A percentile compares a stretch with the other conserved stretches of the same genome.
These are phyloP conservation scores for Drosophila nigricruria DNA, from an alignment of 2,888 invertebrate genomes.

Conservation along the genomic window DNA sequence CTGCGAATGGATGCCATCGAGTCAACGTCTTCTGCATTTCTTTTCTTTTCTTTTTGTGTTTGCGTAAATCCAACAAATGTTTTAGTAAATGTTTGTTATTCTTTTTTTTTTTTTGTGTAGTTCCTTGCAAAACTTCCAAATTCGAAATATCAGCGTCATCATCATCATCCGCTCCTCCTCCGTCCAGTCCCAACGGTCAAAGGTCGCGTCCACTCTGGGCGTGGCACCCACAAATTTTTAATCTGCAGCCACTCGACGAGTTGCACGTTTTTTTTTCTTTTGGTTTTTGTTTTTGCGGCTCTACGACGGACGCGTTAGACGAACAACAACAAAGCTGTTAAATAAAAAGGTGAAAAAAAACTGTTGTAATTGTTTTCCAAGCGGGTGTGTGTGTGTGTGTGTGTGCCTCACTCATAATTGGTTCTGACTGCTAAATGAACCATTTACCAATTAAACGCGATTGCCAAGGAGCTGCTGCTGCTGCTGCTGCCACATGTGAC, in stretches of 20 bases:
- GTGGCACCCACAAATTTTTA: slow-evolving; percentile 39
- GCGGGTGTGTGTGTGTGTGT: slow-evolving; percentile 30
- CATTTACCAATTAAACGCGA: slow-evolving; percentile 82
- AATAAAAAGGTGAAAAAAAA: slow-evolving; percentile 49
- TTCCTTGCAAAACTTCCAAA: background rate
- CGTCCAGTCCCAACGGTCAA: background rate
- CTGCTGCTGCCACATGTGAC: slow-evolving; percentile 48
- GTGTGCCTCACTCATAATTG: slow-evolving; percentile 62
- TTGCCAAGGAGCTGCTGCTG: slow-evolving; percentile 64
- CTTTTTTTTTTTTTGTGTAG: no score
- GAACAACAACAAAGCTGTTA: slow-evolving; percentile 16
- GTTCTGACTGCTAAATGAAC: slow-evolving; percentile 82
- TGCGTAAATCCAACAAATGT: no score
- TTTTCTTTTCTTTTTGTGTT: no score
- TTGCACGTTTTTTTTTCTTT: background rate
- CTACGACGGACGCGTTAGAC: slow-evolving; percentile 21
- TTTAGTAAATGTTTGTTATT: no score
- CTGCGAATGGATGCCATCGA: no score
- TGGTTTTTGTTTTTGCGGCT: slow-evolving; percentile 26
- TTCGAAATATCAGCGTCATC: background rate
- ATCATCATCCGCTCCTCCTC: background rate
- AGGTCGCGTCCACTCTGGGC: background rate
- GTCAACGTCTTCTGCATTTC: no score
- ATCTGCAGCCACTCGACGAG: slow-evolving; percentile 49
- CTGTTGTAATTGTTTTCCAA: slow-evolving; percentile 74